Evolutionary conservation across 2,113 vertebrate species (phyloP).

Genomic region (Paedocypris sp.): DNA sequence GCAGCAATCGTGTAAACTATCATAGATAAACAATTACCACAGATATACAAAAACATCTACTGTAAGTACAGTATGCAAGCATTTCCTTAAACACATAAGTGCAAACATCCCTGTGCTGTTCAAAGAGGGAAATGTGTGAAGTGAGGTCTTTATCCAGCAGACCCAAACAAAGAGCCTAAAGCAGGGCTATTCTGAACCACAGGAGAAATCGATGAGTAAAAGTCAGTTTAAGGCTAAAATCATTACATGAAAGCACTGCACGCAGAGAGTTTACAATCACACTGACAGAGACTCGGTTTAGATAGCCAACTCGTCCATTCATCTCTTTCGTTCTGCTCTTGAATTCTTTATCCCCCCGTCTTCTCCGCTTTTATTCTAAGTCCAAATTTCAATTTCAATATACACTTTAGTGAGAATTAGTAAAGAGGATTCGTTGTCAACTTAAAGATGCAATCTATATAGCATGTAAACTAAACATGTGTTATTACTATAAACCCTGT

Average conservation of each 20-base stretch:
- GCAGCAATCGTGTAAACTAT: too few relatives aligned
- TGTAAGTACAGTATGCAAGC: too few relatives aligned
- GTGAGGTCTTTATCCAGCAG: constrained; percentile 45
- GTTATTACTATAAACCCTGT: too few relatives aligned
- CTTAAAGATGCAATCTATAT: too few relatives aligned
- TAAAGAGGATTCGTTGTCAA: too few relatives aligned
- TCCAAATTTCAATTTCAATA: too few relatives aligned
- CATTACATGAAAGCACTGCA: constrained; percentile 55
- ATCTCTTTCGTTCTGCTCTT: background rate
- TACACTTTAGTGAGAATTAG: too few relatives aligned
- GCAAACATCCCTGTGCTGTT: constrained; percentile 37
- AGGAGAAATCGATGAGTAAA: constrained; percentile 56
- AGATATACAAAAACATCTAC: background rate
- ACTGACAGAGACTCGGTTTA: constrained; percentile 39
- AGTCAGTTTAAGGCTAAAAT: constrained; percentile 68
- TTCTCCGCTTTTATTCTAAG: too few relatives aligned
- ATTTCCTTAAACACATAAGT: constrained; percentile 32
- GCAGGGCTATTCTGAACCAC: constrained; percentile 55
- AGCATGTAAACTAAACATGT: too few relatives aligned
- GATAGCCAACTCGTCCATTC: constrained; percentile 30
- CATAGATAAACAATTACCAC: too few relatives aligned
- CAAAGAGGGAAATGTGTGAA: constrained; percentile 55
- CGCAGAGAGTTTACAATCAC: constrained; percentile 42
- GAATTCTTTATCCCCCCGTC: background rate
- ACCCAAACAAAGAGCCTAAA: constrained; percentile 43